Percentiles rank a stretch among this genome's conserved stretches.
Evolutionary conservation across 2,888 invertebrate genomes (phyloP).

Genomic region (Nephrotoma flavescens): DNA sequence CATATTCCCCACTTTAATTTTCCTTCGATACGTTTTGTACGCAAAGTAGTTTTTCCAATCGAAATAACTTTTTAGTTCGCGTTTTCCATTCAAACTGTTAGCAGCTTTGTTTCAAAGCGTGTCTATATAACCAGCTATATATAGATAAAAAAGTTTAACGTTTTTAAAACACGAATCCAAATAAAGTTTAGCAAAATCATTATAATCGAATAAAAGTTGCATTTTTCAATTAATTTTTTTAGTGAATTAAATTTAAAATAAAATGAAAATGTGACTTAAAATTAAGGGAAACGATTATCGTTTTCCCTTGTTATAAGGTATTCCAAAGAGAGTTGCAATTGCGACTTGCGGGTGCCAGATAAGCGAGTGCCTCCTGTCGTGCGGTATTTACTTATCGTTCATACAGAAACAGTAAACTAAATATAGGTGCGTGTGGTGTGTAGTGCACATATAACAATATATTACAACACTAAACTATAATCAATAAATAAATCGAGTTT

Average conservation of each 20-base stretch:
- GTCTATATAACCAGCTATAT: not conserved
- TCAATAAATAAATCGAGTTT: not conserved
- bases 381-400: not conserved
- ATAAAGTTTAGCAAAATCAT: not conserved
- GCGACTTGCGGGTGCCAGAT: not conserved
- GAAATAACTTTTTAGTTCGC: not conserved
- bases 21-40: not conserved
- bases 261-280: not conserved
- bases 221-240: not conserved
- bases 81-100: not conserved
- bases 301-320: not conserved
- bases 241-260: not conserved
- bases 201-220: not conserved
- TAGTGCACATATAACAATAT: not conserved
- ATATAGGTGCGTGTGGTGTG: not conserved
- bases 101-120: not conserved
- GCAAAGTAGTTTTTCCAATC: not conserved
- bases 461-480: not conserved
- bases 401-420: not conserved
- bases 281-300: not conserved
- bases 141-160: not conserved
- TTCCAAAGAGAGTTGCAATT: not conserved
- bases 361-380: not conserved
- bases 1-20: not conserved
- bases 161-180: not conserved